A percentile compares a stretch with the other conserved stretches of the same genome.
These are phyloP conservation scores for Sebastes itinus DNA, from an alignment of 2,797 vertebrate species.

Conservation along the genomic window DNA sequence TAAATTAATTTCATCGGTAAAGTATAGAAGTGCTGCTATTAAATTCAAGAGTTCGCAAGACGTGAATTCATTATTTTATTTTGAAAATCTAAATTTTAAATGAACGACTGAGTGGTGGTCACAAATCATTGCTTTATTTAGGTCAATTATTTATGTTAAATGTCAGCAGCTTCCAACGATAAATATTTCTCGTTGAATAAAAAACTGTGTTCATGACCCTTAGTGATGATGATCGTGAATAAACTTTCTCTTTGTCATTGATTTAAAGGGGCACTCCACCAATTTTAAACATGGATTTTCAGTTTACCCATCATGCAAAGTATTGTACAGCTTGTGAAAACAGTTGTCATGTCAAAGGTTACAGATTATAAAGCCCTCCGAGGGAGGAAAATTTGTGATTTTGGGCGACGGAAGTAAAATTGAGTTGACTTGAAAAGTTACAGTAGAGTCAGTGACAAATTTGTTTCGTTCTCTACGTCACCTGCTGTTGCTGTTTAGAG, in stretches of 20 bases:
- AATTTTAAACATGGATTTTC: background rate
- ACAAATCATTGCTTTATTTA: background rate
- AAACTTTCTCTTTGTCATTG: background rate
- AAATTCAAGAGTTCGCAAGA: background rate
- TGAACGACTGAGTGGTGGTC: background rate
- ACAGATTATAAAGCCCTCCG: background rate
- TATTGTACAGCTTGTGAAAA: background rate
- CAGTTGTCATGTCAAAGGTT: background rate
- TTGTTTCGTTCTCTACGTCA: background rate
- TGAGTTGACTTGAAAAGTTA: background rate
- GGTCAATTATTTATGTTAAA: background rate
- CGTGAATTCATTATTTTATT: background rate
- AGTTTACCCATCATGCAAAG: background rate
- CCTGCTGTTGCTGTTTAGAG: background rate
- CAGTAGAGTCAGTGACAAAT: background rate
- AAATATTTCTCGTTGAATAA: background rate
- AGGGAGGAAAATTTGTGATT: background rate
- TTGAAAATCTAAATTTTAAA: background rate
- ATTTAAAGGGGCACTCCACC: background rate
- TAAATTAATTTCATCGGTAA: background rate
- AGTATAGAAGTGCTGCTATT: background rate
- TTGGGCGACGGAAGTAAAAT: background rate
- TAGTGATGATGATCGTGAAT: background rate
- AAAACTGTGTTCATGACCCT: background rate
- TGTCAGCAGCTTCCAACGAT: background rate